Percentiles rank a stretch among this genome's conserved stretches.
Evolutionary conservation across 2,113 vertebrate genomes (phyloP).

Genomic region (Sakesphorus luctuosus): DNA sequence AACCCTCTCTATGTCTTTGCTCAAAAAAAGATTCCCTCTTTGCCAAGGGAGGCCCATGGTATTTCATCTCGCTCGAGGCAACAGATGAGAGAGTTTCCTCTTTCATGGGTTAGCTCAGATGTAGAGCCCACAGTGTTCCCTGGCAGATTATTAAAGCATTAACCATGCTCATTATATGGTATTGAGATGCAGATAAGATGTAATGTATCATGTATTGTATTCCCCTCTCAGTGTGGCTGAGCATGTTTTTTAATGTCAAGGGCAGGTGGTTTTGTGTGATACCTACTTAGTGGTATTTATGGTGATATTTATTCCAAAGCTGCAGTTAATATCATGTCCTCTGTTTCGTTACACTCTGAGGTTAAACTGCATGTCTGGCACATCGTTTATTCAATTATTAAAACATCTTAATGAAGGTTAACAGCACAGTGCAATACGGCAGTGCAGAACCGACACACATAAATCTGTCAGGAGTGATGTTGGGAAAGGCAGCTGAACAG

Average conservation of each 20-base stretch:
- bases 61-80: constrained; percentile 2
- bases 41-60: background rate
- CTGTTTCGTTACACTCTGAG: background rate
- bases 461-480: background rate
- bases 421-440: background rate
- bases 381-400: constrained; percentile 41
- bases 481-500: accelerated
- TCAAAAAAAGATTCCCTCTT: background rate
- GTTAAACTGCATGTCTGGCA: constrained; percentile 6
- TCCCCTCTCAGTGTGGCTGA: background rate
- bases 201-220: background rate
- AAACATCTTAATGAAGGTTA: constrained; percentile 46
- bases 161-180: constrained; percentile 27
- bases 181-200: constrained; percentile 55
- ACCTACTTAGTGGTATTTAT: constrained; percentile 40
- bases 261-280: constrained; percentile 30
- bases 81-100: constrained; percentile 26
- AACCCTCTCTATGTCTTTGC: background rate
- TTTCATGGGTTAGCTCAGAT: constrained; percentile 26
- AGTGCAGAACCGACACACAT: background rate
- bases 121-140: constrained; percentile 1
- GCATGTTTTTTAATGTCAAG: constrained; percentile 25
- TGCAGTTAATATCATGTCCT: background rate
- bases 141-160: constrained; percentile 59
- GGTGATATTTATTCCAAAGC: constrained; percentile 42